These are phyloP conservation scores for Ditylenchus dipsaci DNA, from an alignment of 1,140 invertebrate species.

Conservation along the genomic window DNA sequence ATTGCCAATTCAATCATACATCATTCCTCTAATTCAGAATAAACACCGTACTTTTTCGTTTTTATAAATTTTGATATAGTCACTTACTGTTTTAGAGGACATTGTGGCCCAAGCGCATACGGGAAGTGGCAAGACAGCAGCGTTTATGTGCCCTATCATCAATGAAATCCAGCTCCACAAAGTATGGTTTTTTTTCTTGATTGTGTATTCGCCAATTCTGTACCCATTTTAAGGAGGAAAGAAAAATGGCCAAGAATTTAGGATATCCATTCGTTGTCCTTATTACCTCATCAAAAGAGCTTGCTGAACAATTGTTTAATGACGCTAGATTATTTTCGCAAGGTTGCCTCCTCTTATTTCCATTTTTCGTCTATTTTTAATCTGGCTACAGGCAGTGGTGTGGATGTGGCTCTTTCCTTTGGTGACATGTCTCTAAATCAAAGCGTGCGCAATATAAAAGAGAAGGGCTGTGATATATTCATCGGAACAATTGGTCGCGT, in stretches of 20 bases:
- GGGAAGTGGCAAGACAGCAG: constrained; percentile 31
- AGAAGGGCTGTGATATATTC: constrained; percentile 30
- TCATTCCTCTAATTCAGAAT: constrained; percentile 7
- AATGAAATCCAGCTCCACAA: constrained; percentile 8
- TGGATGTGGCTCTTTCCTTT: constrained; percentile 17
- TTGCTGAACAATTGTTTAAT: constrained; percentile 4
- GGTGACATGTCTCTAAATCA: constrained; percentile 24
- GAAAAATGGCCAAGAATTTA: background rate
- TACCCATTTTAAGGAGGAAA: background rate
- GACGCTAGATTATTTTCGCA: constrained; percentile 14
- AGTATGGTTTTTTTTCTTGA: background rate
- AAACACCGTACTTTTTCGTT: background rate
- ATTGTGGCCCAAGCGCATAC: constrained; percentile 25
- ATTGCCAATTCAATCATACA: constrained; percentile 15
- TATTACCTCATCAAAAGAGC: constrained; percentile 21
- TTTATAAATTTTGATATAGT: background rate
- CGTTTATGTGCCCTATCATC: constrained; percentile 24
- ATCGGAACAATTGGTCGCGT: constrained; percentile 22
- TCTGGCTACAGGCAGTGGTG: constrained; percentile 17
- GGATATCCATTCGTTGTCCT: constrained; percentile 14
- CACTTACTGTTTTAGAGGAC: constrained; percentile 15
- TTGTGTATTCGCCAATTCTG: background rate
- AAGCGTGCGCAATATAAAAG: background rate
- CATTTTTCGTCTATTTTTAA: too few relatives aligned
- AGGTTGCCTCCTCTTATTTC: background rate